A percentile compares a stretch with the other conserved stretches of the same genome.
These are phyloP conservation scores for Trogon melanurus DNA, from an alignment of 2,113 vertebrate species.

Conservation along the genomic window DNA sequence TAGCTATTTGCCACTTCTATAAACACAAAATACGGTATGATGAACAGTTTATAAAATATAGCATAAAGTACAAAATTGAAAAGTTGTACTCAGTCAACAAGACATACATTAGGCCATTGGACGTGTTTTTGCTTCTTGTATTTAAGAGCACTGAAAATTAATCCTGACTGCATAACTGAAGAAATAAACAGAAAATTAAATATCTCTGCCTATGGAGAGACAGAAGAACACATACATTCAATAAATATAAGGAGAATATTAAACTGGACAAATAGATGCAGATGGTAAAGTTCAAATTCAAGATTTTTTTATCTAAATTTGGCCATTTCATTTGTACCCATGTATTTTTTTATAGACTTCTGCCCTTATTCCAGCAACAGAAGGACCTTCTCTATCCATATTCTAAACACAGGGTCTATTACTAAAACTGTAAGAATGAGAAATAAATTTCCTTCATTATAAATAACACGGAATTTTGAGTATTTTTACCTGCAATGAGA, in stretches of 20 bases:
- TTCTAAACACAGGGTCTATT: neutral
- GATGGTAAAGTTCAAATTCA: neutral
- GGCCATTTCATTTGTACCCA: accelerated
- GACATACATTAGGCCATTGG: neutral
- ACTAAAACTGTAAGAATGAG: neutral
- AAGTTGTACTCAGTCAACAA: neutral
- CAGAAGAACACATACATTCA: neutral
- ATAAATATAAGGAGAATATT: neutral
- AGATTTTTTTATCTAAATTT: neutral
- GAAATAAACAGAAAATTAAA: neutral
- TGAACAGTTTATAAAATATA: neutral
- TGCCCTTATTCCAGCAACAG: neutral
- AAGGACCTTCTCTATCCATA: neutral
- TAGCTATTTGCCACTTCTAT: neutral
- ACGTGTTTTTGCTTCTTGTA: neutral
- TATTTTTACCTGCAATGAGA: neutral
- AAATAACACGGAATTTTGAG: neutral
- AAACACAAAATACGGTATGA: neutral
- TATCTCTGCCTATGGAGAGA: neutral
- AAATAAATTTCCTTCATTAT: neutral
- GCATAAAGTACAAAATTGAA: neutral
- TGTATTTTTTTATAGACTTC: neutral
- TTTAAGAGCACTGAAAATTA: neutral
- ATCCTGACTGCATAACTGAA: neutral
- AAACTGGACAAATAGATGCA: neutral